Evolutionary conservation across 2,113 vertebrate species (phyloP), one percentile per base, ranked within the genome.

Genomic region (Cavia aperea): DNA sequence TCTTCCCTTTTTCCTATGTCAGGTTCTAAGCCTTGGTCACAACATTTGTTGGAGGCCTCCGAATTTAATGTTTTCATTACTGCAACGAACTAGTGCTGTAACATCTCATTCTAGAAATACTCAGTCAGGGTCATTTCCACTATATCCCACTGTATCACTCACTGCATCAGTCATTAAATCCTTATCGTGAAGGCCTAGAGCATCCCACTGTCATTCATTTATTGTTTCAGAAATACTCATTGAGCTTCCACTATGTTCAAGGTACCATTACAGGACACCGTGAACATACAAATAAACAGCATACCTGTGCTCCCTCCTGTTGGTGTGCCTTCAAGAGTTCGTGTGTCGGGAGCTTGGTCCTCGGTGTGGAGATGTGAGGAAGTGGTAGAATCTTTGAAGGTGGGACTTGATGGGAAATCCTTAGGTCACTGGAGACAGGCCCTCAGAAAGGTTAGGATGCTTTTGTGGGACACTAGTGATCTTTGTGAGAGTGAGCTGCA

Each of bases 41-140:
- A 23, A 81, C 10, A 68, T 3, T 88, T 88, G 75, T 84, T 54
- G 51, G 91, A 89, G 66, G 62, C n/a, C 90, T 95, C 93, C 43
- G 39, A 92, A 94, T 84, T 73, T 92, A 88, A 39, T 68, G 68
- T 77, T 82, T 88, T 92, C 56, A 92, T 65, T 79, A 89, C 29
- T 88, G 56, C 92, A 89, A 86, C 39, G 91, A 91, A 26, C 11
- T 13, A 73, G 58, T 23, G 15, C 3, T 24, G 31, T 81, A 56
- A 81, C 2, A 19, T 65, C n/a, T 60, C 60, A 56, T 56, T 84
- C 68, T 63, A 84, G n/a, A 95, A 85, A 54, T 18, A 18, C 23
- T 75, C 33, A 29, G 19, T 65, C 33, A 82, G 7, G 58, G 29
- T 19, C 21, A 33, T 31, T 65, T 77, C 19, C 2, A 70, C 60